Evolutionary conservation across 2,888 invertebrate genomes (phyloP).

Genomic region (Diploptera punctata): DNA sequence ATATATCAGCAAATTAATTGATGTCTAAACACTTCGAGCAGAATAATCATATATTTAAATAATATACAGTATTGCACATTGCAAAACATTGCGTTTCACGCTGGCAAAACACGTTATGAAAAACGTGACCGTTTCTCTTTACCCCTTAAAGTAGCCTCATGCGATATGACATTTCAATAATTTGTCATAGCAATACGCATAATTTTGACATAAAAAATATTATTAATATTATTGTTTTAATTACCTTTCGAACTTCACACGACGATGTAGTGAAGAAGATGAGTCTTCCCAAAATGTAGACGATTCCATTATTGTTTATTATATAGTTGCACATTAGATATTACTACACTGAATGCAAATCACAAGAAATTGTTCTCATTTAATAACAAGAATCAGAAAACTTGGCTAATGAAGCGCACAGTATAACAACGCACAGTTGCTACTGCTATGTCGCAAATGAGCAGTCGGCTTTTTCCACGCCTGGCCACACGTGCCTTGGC

Average conservation of each 20-base stretch:
- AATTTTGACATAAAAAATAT: no score
- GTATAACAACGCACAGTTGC: no score
- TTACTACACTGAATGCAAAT: not conserved
- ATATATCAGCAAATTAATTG: no score
- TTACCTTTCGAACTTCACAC: conserved; percentile 42
- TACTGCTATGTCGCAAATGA: conserved; percentile 18
- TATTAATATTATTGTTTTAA: no score
- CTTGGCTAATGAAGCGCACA: not conserved
- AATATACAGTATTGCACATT: no score
- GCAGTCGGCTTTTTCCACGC: conserved; percentile 34
- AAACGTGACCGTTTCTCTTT: not conserved
- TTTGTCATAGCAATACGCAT: no score
- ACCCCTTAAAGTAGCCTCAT: no score
- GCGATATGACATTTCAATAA: no score
- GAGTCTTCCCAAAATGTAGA: conserved; percentile 31
- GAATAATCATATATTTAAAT: no score
- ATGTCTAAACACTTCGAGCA: no score
- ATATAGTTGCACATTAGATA: conserved; percentile 1
- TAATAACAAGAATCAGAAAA: not conserved
- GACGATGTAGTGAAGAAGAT: conserved; percentile 5
- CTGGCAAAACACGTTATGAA: not conserved
- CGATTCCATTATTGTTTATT: conserved; percentile 22
- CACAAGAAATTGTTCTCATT: not conserved
- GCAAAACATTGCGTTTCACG: no score
- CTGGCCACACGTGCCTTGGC: conserved; percentile 32